These are phyloP conservation scores for Drosophila parvula DNA, from an alignment of 1,140 invertebrate genomes.

Conservation along the genomic window DNA sequence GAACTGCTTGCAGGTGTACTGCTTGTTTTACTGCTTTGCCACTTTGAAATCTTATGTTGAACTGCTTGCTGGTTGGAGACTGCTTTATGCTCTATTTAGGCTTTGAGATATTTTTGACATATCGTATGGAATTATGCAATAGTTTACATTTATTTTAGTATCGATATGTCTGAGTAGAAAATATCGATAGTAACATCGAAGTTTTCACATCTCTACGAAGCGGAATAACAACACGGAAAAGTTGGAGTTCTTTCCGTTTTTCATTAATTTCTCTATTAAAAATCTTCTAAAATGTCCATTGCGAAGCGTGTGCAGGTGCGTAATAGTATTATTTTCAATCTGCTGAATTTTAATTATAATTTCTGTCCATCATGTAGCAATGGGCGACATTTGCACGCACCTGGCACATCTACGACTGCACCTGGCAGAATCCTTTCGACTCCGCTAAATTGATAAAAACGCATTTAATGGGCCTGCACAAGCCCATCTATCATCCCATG, in stretches of 20 bases:
- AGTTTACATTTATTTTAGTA: too few species aligned
- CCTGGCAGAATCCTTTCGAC: slow-evolving; percentile 97
- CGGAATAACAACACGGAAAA: slow-evolving; percentile 1
- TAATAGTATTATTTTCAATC: neutral
- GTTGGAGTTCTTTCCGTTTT: slow-evolving; percentile 5
- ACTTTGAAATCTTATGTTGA: too few species aligned
- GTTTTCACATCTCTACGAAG: neutral
- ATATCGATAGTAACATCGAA: neutral
- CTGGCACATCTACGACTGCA: slow-evolving; percentile 98
- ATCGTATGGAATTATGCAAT: too few species aligned
- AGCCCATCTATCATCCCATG: slow-evolving; percentile 96
- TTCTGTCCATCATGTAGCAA: slow-evolving; percentile 89
- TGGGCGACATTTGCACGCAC: slow-evolving; percentile 96
- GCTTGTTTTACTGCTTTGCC: neutral
- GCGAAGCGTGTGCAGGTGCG: slow-evolving; percentile 83
- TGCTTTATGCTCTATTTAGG: too few species aligned
- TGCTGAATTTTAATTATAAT: neutral
- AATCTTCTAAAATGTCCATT: slow-evolving; percentile 75
- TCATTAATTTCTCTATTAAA: slow-evolving; percentile 47
- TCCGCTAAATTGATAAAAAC: slow-evolving; percentile 90
- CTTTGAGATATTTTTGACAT: too few species aligned
- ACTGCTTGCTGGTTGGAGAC: neutral
- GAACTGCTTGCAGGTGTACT: neutral
- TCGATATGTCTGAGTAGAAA: neutral
- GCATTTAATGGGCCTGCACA: slow-evolving; percentile 93